Evolutionary conservation across 2,797 vertebrate species (phyloP), one percentile per base, ranked within the genome.

Genomic region (Ceyx erithaca): DNA sequence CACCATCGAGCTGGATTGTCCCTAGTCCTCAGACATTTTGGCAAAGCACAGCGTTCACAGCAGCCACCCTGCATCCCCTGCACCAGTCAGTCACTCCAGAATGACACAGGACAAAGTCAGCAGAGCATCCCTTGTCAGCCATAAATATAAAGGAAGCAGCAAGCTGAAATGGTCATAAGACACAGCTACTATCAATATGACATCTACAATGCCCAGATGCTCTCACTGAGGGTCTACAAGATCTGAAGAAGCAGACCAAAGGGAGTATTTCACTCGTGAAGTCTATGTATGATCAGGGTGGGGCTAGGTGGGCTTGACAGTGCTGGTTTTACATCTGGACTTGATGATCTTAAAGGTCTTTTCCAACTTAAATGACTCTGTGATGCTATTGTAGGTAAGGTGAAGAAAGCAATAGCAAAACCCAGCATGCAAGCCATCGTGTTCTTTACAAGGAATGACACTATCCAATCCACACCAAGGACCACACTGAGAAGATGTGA

Each of bases 401-500:
- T 49, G 45, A 79, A 61, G 51, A 26, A 6, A 92, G 17, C 14
- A 61, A 62, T 30, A 54, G 7, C 12, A 80, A 80, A 76, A 69
- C 52, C 48, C 71, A 58, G 5, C 13, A 12, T 20, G 43, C 41
- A 62, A 61, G 7, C 9, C 43, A 43, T 5, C 6, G 61, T 21
- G 33, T 49, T 64, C 37, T 72, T 72, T 20, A 13, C 16, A 14
- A 62, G 22, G 10, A 19, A 78, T 6, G 10, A 25, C 3, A 3
- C 4, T 23, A 4, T 7, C 40, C 59, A 23, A 14, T 30, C 28
- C 52, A 1, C 28, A 2, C 2, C 23, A 21, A 67, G 16, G n/a
- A 7, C 14, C 48, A 41, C 7, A 15, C 2, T 52, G 48, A 61
- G 46, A 35, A 57, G 18, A 13, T 0, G 0, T 33, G 10, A n/a